Evolutionary conservation across 1,140 invertebrate species (phyloP), one percentile per base, ranked within the genome.

Genomic region (Octopus sinensis): DNA sequence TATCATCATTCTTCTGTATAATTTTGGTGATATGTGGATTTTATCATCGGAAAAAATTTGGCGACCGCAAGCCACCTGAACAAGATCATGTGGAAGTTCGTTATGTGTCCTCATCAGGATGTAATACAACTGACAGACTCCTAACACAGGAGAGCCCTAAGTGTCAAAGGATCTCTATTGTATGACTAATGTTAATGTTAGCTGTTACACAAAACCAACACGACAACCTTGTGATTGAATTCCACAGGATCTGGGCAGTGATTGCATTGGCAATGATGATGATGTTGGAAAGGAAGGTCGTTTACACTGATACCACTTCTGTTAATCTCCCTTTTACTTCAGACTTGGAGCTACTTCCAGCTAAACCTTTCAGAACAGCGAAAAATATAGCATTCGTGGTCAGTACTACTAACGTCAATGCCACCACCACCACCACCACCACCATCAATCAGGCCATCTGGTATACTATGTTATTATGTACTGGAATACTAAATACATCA

Each of bases 1-100:
- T 88, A 80, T 87, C 87, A 17, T 87, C 86, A 68, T 88, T 88
- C 81, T 88, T 88, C 84, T 87, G 86, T 82, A 86, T 88, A 54
- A 86, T 87, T 78, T 80, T 88, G 51, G 83, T 88, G 76, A 85
- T 88, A 30, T 88, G 87, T 84, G 87, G 86, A 51, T 85, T 88
- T 56, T 88, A 88, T 81, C 87, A 88, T 78, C 82, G 85, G 56
- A 82, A 85, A 68, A 86, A 85, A 80, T 86, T 87, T 80, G 83
- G 85, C 80, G 86, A 87, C 73, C 84, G 84, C 6, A 83, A 81
- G 71, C 84, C 84, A 9, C 85, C 84, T 0, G 86, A 86, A 53
- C 84, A 87, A 54, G 86, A 88, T 79, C 85, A 87, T 76, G 87
- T 88, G 77, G 87, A 88, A 79, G 87, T 88, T 9, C 83, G 87